Conservation (phyloP, 2,797 vertebrate species). For the Gouania willdenowi region DNA sequence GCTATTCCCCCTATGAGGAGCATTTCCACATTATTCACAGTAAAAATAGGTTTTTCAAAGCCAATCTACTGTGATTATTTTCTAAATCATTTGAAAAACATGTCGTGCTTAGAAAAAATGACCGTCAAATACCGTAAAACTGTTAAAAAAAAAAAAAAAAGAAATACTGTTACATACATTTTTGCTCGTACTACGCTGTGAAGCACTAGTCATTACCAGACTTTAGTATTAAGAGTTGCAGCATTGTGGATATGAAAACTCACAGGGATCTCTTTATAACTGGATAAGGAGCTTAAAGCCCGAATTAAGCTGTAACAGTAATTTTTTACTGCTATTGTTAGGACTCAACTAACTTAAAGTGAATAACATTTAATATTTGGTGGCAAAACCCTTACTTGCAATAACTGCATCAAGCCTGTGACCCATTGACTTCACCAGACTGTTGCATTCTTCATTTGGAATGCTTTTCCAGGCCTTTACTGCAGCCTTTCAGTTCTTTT, state of each 20-base stretch:
- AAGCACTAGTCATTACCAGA: conserved; percentile 6
- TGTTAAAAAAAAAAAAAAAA: conserved; percentile 8
- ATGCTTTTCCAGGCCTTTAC: too few species aligned
- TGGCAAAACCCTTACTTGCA: too few species aligned
- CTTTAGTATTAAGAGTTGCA: conserved; percentile 10
- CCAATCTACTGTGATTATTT: conserved; percentile 7
- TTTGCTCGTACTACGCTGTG: conserved; percentile 6
- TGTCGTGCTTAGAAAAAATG: too few species aligned
- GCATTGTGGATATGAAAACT: too few species aligned
- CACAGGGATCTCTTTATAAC: conserved; percentile 2
- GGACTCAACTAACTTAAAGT: background rate
- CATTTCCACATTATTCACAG: conserved; percentile 8
- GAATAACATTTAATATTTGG: too few species aligned
- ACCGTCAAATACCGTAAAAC: too few species aligned
- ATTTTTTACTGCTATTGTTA: too few species aligned
- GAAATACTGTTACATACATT: conserved; percentile 15
- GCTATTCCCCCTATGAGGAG: conserved; percentile 8
- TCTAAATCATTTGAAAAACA: background rate
- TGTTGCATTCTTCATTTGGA: too few species aligned
- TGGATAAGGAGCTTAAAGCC: background rate
- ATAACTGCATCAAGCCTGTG: too few species aligned
- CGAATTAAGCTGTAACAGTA: background rate
- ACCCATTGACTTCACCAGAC: too few species aligned
- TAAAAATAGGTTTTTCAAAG: conserved; percentile 10
- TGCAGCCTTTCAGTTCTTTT: too few species aligned